phyloP scores from a whole-genome alignment of 2,113 vertebrate genomes.

The Dissostichus mawsoni region DNA sequence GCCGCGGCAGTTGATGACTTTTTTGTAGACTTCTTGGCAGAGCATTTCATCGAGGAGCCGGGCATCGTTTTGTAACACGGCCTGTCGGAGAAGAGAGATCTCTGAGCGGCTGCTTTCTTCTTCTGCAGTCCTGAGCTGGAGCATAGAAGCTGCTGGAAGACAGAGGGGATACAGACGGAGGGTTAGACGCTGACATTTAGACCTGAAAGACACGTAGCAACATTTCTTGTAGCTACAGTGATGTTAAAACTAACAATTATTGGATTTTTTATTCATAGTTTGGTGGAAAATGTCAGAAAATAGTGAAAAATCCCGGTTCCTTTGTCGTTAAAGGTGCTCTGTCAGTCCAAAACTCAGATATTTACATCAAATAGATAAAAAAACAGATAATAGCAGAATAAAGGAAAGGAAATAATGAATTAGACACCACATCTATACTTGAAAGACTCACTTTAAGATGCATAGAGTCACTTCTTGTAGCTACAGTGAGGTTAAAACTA shows the following conservation, averaged over 20 bases:
- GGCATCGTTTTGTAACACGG: slow-evolving; percentile 84
- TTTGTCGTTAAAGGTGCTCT: too few relatives aligned
- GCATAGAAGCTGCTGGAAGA: slow-evolving; percentile 81
- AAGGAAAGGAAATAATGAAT: too few relatives aligned
- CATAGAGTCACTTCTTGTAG: not conserved
- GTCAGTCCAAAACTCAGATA: too few relatives aligned
- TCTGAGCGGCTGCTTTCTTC: slow-evolving; percentile 65
- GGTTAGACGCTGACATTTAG: not conserved
- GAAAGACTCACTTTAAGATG: too few relatives aligned
- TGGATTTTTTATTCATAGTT: too few relatives aligned
- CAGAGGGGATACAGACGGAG: not conserved
- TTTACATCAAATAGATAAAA: too few relatives aligned
- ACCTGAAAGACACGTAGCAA: too few relatives aligned
- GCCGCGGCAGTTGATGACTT: slow-evolving; percentile 89
- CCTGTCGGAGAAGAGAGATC: slow-evolving; percentile 86
- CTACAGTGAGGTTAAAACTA: not conserved
- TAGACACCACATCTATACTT: too few relatives aligned
- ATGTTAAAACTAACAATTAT: too few relatives aligned
- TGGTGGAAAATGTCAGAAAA: too few relatives aligned
- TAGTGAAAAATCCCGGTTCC: too few relatives aligned
- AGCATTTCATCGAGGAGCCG: slow-evolving; percentile 85
- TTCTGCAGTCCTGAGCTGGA: slow-evolving; percentile 80
- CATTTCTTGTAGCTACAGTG: not conserved
- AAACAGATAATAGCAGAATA: too few relatives aligned
- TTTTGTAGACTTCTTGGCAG: slow-evolving; percentile 88